phyloP scores from a whole-genome alignment of 2,113 vertebrate species.

The Scytalopus superciliaris region DNA sequence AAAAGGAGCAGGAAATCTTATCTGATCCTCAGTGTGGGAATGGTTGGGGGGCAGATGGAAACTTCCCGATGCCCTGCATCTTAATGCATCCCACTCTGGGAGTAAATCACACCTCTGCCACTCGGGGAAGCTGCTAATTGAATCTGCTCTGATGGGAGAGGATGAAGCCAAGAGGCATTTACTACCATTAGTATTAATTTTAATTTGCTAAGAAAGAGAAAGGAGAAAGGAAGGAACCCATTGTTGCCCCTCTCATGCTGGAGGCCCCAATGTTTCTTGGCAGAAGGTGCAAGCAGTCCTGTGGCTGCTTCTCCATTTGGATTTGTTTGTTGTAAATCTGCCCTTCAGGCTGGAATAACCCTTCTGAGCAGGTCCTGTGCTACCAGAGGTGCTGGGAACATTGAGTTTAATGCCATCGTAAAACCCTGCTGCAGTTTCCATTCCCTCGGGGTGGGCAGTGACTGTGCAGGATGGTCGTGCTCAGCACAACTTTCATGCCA shows the following conservation, averaged over 20 bases:
- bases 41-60: not conserved
- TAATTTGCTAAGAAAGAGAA: not conserved
- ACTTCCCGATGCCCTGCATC: not conserved
- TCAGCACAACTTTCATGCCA: not conserved
- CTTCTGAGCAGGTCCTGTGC: not conserved
- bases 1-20: not conserved
- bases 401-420: not conserved
- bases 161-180: not conserved
- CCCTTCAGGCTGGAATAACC: slow-evolving; percentile 26
- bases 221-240: not conserved
- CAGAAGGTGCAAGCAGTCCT: not conserved
- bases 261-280: not conserved
- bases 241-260: not conserved
- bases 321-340: not conserved
- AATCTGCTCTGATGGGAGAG: not conserved
- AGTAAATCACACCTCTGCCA: not conserved
- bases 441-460: not conserved
- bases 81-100: not conserved
- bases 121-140: not conserved
- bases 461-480: not conserved
- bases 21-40: not conserved
- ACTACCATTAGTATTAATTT: not conserved
- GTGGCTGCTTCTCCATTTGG: not conserved
- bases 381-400: not conserved
- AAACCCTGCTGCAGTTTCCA: not conserved